Conservation (phyloP, 2,888 invertebrate species). For the Lomographa bimaculata region DNA sequence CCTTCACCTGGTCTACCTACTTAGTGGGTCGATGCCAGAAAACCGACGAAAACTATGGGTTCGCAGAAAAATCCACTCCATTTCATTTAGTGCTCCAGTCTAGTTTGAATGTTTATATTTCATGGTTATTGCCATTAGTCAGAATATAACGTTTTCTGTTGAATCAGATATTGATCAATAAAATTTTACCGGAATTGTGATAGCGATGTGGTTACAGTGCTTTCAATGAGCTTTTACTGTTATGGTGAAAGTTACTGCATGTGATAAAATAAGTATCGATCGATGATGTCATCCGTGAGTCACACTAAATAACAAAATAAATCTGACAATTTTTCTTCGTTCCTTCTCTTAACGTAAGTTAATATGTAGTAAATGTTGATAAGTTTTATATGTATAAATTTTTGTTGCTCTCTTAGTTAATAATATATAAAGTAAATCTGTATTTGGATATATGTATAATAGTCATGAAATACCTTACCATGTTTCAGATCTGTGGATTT, state of each 20-base stretch:
- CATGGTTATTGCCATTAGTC: slow-evolving; percentile 28
- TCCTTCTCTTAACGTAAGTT: no score
- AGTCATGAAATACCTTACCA: no score
- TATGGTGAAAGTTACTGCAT: slow-evolving; percentile 1
- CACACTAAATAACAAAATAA: no score
- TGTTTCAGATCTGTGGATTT: no score
- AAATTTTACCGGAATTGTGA: slow-evolving; percentile 8
- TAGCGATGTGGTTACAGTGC: neutral
- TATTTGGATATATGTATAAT: no score
- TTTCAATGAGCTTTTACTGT: slow-evolving; percentile 3
- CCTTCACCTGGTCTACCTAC: slow-evolving; percentile 50
- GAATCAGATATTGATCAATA: slow-evolving; percentile 26
- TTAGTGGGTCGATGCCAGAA: slow-evolving; percentile 21
- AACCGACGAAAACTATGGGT: slow-evolving; percentile 17
- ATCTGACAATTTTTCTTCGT: no score
- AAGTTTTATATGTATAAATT: no score
- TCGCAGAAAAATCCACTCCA: slow-evolving; percentile 29
- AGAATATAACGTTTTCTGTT: slow-evolving; percentile 18
- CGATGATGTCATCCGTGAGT: no score
- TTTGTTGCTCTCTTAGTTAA: no score
- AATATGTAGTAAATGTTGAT: no score
- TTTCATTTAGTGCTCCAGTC: slow-evolving; percentile 19
- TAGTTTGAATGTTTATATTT: slow-evolving; percentile 24
- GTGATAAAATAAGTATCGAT: no score
- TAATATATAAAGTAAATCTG: no score